phyloP scores from a whole-genome alignment of 2,888 invertebrate species.

The Acanthacorydalis orientalis region DNA sequence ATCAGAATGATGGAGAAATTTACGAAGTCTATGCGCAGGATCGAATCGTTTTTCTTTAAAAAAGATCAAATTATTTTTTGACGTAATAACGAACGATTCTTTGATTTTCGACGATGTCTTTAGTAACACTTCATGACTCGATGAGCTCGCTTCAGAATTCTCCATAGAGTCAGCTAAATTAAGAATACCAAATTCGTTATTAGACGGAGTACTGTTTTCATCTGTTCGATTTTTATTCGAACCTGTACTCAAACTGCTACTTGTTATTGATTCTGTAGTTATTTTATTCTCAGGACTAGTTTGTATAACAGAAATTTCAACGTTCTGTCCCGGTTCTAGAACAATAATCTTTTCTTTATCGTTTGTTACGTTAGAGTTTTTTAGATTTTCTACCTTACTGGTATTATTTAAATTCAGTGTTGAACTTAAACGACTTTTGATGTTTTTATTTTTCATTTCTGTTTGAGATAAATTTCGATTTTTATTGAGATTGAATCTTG shows the following conservation, averaged over 20 bases:
- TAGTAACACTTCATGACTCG: slow-evolving; percentile 3
- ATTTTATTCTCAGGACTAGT: not conserved
- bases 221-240: no score
- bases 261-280: not conserved
- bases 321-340: not conserved
- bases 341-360: not conserved
- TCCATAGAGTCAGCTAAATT: slow-evolving; percentile 4
- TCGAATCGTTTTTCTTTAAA: slow-evolving; percentile 3
- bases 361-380: not conserved
- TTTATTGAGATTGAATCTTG: no score
- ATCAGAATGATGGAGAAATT: not conserved
- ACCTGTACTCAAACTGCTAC: not conserved
- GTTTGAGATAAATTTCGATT: no score
- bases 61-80: slow-evolving; percentile 2
- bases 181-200: not conserved
- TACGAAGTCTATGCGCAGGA: not conserved
- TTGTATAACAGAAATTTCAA: not conserved
- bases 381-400: no score
- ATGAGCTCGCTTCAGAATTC: slow-evolving; percentile 1
- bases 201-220: not conserved
- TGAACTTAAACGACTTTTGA: no score
- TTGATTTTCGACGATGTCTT: slow-evolving; percentile 1
- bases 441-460: no score
- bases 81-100: slow-evolving; percentile 3
- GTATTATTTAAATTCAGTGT: no score